These are phyloP conservation scores for Chrysaora quinquecirrha DNA, from an alignment of 30 jellyfish, hydroid and myxozoan genomes.

Conservation along the genomic window DNA sequence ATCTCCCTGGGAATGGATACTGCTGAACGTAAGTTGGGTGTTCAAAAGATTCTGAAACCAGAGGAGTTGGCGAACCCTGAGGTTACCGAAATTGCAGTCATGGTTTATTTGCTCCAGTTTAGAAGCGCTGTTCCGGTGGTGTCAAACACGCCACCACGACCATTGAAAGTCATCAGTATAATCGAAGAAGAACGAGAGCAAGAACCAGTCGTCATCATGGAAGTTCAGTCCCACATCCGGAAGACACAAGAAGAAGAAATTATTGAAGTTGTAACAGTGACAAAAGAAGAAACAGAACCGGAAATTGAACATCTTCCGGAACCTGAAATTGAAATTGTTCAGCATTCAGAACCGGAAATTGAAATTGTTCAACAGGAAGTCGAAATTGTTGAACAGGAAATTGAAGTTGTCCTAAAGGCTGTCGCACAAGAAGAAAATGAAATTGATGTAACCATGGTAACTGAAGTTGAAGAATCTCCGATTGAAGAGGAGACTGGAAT, in stretches of 20 bases:
- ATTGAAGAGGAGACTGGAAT: slow-evolving; percentile 1
- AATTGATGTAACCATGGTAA: not conserved
- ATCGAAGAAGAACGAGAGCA: no score
- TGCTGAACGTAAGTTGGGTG: slow-evolving; percentile 86
- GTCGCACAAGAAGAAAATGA: not conserved
- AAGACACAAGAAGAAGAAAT: slow-evolving; percentile 17
- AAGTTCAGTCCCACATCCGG: no score
- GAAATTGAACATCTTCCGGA: no score
- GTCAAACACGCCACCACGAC: not conserved
- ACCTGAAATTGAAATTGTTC: no score
- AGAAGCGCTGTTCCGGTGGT: slow-evolving; percentile 53
- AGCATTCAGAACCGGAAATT: not conserved
- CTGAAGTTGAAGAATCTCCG: slow-evolving; percentile 4
- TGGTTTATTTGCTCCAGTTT: slow-evolving; percentile 91
- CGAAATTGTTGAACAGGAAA: not conserved
- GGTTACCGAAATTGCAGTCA: slow-evolving; percentile 92
- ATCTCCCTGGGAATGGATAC: slow-evolving; percentile 77
- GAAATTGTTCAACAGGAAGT: no score
- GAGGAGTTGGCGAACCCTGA: slow-evolving; percentile 93
- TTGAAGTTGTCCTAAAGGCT: not conserved
- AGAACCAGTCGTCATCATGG: no score
- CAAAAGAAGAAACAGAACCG: not conserved
- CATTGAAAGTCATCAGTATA: not conserved
- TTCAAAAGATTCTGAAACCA: slow-evolving; percentile 74
- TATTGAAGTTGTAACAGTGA: not conserved